Base-by-base conservation (phyloP, 2,113 vertebrate genomes). In the Coregonus clupeaformis region DNA sequence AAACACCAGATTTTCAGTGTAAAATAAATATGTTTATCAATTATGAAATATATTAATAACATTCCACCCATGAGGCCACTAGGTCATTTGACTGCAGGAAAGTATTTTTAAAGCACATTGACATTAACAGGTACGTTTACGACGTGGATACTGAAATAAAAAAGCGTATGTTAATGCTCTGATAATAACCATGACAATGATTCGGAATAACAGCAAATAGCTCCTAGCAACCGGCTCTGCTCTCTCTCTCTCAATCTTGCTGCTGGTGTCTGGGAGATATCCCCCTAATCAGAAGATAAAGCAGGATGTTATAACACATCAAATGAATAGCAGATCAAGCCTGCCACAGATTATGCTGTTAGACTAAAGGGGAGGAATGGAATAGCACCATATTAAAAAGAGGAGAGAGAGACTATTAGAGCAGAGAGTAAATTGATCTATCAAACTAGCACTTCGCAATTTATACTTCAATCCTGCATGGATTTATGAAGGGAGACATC, bases 261-360 rank as follows among this genome's bases (percentile, higher is more conserved):
- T 7, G 6, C 79, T 72, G 73, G 74, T 36, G 13, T 79, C 4
- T 6, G 79, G 77, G 85, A 42, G 82, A 74, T 81, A 77, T 87
- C 68, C 29, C 63, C 77, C 81, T 72, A 83, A 69, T 82, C 71
- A 78, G 79, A 69, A 85, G 86, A 90, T 85, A 82, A 87, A 84
- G 86, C 84, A 77, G 86, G 84, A 86, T 85, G 86, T 83, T 75
- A 74, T 71, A 75, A 89, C 90, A 91, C 89, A 91, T 91, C 83
- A 90, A 91, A 90, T 89, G 83, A 91, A 90, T 86, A 76, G 84
- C 79, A 85, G 88, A 90, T 92, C 85, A 88, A 90, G 88, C 82
- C 59, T 85, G 82, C 85, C 88, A 80, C 74, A 90, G 89, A 91
- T 91, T 87, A 91, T 73, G 76, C 86, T 63, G 70, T 77, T 64